These are phyloP conservation scores for Agrochola lota DNA, from an alignment of 2,888 invertebrate species.

Conservation along the genomic window DNA sequence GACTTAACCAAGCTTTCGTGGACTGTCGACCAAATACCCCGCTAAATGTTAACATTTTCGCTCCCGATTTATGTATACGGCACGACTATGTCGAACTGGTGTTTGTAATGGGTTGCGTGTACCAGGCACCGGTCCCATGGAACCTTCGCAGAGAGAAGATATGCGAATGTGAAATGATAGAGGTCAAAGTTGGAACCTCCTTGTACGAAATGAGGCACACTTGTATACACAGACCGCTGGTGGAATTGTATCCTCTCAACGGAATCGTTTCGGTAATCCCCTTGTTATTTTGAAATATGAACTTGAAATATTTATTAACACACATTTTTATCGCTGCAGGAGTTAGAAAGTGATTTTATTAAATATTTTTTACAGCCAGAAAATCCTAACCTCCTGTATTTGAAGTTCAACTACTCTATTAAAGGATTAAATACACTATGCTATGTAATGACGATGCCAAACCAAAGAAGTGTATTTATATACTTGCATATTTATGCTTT, in stretches of 20 bases:
- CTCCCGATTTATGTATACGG: conserved; percentile 83
- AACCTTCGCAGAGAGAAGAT: conserved; percentile 83
- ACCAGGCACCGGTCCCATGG: conserved; percentile 80
- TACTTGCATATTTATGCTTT: conserved; percentile 79
- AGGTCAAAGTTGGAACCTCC: conserved; percentile 83
- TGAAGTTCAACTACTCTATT: conserved; percentile 78
- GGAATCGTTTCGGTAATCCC: conserved; percentile 81
- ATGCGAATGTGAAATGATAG: conserved; percentile 86
- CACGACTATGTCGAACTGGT: conserved; percentile 78
- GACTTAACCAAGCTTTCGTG: conserved; percentile 82
- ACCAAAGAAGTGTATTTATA: conserved; percentile 79
- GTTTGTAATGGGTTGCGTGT: conserved; percentile 83
- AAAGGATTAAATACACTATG: conserved; percentile 81
- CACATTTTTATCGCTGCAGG: background rate
- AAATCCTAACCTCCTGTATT: conserved; percentile 75
- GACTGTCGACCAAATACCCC: conserved; percentile 83
- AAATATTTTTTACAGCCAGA: conserved; percentile 77
- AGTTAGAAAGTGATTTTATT: background rate
- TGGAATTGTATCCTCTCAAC: conserved; percentile 79
- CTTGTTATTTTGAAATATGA: background rate
- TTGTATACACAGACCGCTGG: conserved; percentile 81
- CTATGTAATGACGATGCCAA: conserved; percentile 83
- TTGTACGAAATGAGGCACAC: conserved; percentile 84
- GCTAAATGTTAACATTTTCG: conserved; percentile 78
- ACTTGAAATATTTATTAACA: background rate